These are phyloP conservation scores for Listrodromus nycthemerus DNA, from an alignment of 2,888 invertebrate species.

Conservation along the genomic window DNA sequence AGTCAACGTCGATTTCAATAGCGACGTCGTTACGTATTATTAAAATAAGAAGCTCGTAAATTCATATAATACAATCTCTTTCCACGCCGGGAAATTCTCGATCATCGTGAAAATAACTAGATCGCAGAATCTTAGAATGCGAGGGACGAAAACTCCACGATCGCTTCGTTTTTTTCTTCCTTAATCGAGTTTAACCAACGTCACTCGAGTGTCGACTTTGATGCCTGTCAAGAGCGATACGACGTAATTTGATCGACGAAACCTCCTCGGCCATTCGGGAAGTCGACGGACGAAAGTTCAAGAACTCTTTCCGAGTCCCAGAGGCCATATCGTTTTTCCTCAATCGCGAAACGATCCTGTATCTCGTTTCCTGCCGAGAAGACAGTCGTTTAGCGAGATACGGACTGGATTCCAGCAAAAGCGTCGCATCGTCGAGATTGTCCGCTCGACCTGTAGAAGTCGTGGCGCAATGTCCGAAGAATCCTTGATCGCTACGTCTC, in stretches of 20 bases:
- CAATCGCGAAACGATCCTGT: conserved; percentile 27
- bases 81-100: conserved; percentile 14
- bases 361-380: conserved; percentile 29
- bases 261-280: conserved; percentile 3
- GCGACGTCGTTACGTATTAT: conserved; percentile 51
- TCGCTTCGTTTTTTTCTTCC: neutral
- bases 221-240: neutral
- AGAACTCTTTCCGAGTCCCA: neutral
- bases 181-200: neutral
- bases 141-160: conserved; percentile 10
- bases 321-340: neutral
- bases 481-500: neutral
- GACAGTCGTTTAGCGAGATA: conserved; percentile 40
- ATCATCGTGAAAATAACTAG: conserved; percentile 39
- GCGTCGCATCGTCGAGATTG: conserved; percentile 38
- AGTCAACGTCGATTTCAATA: conserved; percentile 29
- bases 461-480: conserved; percentile 10
- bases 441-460: conserved; percentile 9
- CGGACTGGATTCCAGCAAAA: conserved; percentile 51
- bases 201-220: neutral
- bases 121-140: conserved; percentile 1
- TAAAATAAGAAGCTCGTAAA: conserved; percentile 65
- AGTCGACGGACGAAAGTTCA: neutral
- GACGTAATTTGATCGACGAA: neutral
- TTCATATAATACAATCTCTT: conserved; percentile 53